Base-by-base conservation (phyloP, 2,797 vertebrate species). In the Pipistrellus nathusii region DNA sequence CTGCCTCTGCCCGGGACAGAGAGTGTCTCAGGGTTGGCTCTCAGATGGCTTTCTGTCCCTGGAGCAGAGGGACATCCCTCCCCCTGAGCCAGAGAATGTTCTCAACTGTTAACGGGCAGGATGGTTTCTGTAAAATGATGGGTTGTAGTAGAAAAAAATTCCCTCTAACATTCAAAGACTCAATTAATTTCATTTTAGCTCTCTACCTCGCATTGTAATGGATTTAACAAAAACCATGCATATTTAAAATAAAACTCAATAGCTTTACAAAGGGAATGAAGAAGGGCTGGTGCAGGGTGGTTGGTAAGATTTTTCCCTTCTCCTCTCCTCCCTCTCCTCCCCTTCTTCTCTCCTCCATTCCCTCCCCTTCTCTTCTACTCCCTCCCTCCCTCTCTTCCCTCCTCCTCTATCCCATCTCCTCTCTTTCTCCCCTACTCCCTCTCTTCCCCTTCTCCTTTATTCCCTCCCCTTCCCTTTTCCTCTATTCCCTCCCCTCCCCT, bases 121-220 rank as follows among this genome's bases (percentile, higher is more conserved):
- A 90, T 97, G 96, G 96, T 93, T 94, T 94, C 92, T 96, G 93
- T 94, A 88, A 92, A 91, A 69, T 73, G 82, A 92, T 95, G 97
- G 96, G 92, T 5, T 62, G 59, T 38, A 77, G 96, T 89, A 88
- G 92, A 86, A 97, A 93, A 97, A 96, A 94, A 96, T 96, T 96
- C 97, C 97, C 95, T 91, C 96, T 95, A 95, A 97, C 94, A 95
- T 1, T 11, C 96, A 96, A 97, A 95, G 95, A 97, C 95, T 97
- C 96, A 77, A 97, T 97, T 97, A 95, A 96, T 76, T 97, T 95
- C 77, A 90, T 97, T 88, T 97, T 86, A 38, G 35, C 90, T 96
- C 48, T 89, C 95, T 59, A 71, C 64, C 21, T 57, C 66, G 72
- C 20, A 95, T 62, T 96, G 83, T 91, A 96, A 97, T 14, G 76